phyloP scores from a whole-genome alignment of 2,113 vertebrate species.

The Castor canadensis region DNA sequence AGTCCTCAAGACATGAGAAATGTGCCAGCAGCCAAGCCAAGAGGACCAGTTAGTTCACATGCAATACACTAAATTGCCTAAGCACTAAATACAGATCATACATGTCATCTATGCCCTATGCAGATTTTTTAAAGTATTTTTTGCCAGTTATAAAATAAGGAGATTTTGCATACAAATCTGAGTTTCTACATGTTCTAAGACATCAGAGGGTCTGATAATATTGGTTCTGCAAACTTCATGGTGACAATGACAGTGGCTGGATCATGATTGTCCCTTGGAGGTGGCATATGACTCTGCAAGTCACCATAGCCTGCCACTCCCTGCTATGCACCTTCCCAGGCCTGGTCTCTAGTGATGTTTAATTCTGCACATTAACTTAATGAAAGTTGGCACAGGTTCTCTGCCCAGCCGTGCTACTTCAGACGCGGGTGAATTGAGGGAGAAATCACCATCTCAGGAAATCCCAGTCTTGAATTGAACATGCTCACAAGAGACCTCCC shows the following conservation, averaged over 20 bases:
- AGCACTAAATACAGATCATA: not conserved
- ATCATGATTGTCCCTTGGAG: not conserved
- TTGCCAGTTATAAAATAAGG: not conserved
- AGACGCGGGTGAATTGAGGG: not conserved
- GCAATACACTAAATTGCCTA: not conserved
- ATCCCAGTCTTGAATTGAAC: not conserved
- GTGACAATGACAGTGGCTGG: accelerated
- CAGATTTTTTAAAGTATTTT: not conserved
- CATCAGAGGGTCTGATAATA: not conserved
- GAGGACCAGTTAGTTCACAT: not conserved
- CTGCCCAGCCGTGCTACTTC: too few species aligned
- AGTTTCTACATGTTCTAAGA: not conserved
- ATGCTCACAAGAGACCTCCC: not conserved
- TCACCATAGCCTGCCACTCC: too few species aligned
- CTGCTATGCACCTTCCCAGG: accelerated
- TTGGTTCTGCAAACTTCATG: accelerated
- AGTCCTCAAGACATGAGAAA: not conserved
- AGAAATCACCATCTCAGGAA: not conserved
- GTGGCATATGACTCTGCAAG: not conserved
- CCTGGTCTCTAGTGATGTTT: not conserved
- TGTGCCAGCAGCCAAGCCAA: not conserved
- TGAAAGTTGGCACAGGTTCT: not conserved
- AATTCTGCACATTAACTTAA: not conserved
- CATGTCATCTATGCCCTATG: too few species aligned
- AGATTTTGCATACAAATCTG: not conserved